A percentile compares a stretch with the other conserved stretches of the same genome.
phyloP scores from a whole-genome alignment of 2,797 vertebrate genomes.

The Sebastiscus albofasciatus region DNA sequence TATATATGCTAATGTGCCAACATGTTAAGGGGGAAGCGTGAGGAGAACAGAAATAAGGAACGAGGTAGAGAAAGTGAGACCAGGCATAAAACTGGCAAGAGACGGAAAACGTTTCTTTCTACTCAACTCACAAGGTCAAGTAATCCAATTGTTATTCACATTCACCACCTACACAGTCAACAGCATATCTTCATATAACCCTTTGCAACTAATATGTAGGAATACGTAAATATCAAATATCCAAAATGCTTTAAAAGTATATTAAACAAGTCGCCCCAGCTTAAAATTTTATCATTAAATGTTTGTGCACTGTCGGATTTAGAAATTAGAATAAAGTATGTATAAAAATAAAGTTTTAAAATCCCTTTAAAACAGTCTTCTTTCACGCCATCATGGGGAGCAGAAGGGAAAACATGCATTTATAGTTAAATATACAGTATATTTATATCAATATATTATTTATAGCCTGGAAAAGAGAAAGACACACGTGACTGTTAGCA shows the following conservation, averaged over 20 bases:
- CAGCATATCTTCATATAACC: neutral
- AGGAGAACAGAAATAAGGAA: constrained; percentile 43
- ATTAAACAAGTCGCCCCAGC: too few relatives aligned
- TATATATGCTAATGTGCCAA: neutral
- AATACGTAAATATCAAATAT: too few relatives aligned
- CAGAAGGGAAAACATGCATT: neutral
- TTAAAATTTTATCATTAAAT: neutral
- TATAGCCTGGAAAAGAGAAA: neutral
- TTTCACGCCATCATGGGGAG: too few relatives aligned
- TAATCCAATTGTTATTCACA: neutral
- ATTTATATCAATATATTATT: too few relatives aligned
- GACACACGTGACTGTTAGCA: neutral
- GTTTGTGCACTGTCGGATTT: neutral
- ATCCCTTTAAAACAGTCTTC: neutral
- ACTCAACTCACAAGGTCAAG: neutral
- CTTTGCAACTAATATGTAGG: neutral
- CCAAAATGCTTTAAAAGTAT: too few relatives aligned
- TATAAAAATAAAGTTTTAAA: neutral
- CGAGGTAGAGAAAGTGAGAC: constrained; percentile 1
- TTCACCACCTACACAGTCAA: neutral
- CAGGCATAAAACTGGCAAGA: neutral
- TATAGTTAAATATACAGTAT: too few relatives aligned
- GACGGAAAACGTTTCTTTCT: neutral
- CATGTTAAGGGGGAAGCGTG: neutral
- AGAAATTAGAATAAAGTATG: neutral